These are phyloP conservation scores for Eulithis testata DNA, from an alignment of 2,888 invertebrate species.

Conservation along the genomic window DNA sequence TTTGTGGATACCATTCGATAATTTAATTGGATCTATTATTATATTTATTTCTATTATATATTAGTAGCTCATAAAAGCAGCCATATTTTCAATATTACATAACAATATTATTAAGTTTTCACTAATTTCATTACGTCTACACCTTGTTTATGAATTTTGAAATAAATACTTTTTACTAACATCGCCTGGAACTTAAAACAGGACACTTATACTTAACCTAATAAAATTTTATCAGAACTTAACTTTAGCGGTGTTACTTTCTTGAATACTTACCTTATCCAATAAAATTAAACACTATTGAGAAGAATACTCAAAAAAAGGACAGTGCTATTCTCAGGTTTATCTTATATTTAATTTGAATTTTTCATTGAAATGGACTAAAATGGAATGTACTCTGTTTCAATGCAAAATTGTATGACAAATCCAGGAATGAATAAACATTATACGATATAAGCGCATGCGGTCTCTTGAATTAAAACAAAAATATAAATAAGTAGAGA, in stretches of 20 bases:
- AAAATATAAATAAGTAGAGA: no score
- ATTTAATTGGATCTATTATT: not conserved
- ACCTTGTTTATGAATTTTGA: slow-evolving; percentile 6
- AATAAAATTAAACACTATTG: slow-evolving; percentile 17
- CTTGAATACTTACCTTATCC: slow-evolving; percentile 16
- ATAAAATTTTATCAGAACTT: slow-evolving; percentile 19
- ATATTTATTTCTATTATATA: not conserved
- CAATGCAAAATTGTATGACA: not conserved
- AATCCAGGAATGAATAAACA: no score
- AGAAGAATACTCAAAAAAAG: slow-evolving; percentile 18
- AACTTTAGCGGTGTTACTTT: slow-evolving; percentile 11
- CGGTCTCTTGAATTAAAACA: not conserved
- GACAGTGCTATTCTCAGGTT: slow-evolving; percentile 14
- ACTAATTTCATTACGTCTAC: slow-evolving; percentile 1
- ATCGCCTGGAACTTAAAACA: slow-evolving; percentile 27
- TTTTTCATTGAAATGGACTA: not conserved
- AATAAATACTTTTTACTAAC: slow-evolving; percentile 25
- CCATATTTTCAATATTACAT: slow-evolving; percentile 2
- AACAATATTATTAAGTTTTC: not conserved
- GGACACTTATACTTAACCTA: not conserved
- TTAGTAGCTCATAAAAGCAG: slow-evolving; percentile 11
- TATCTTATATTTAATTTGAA: not conserved
- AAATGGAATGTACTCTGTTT: not conserved
- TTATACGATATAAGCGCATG: no score
- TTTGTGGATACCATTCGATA: not conserved